phyloP scores from a whole-genome alignment of 2,113 vertebrate genomes.

The Oenanthe melanoleuca region DNA sequence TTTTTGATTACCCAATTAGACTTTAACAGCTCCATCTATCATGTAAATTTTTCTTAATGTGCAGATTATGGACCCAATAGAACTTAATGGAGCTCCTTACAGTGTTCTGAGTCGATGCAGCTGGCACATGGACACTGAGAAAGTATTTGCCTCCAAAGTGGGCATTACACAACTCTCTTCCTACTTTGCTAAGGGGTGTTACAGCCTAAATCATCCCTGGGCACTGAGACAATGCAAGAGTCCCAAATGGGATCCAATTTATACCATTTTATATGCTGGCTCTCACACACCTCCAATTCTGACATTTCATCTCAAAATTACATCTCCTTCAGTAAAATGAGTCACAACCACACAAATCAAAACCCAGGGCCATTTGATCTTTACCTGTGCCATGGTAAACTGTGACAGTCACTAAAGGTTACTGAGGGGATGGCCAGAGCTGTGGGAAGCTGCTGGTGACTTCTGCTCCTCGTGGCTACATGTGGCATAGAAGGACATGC shows the following conservation, averaged over 20 bases:
- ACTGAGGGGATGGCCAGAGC: background rate
- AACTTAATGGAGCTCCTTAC: slow-evolving; percentile 69
- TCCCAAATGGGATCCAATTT: background rate
- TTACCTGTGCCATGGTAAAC: background rate
- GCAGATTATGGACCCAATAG: slow-evolving; percentile 69
- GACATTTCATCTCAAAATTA: background rate
- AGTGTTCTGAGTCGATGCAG: slow-evolving; percentile 53
- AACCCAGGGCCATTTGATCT: background rate
- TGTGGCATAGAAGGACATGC: rapidly evolving
- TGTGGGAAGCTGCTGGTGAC: background rate
- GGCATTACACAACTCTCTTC: background rate
- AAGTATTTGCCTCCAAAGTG: slow-evolving; percentile 1
- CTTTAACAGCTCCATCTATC: slow-evolving; percentile 68
- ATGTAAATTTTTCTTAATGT: slow-evolving; percentile 68
- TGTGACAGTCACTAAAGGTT: background rate
- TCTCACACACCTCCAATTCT: background rate
- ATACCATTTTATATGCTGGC: background rate
- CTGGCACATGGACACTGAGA: slow-evolving; percentile 47
- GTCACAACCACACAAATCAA: background rate
- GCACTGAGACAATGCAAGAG: background rate
- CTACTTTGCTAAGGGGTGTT: background rate
- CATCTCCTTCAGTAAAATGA: background rate
- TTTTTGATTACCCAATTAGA: slow-evolving; percentile 73
- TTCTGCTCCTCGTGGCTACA: rapidly evolving
- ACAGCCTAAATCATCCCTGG: background rate